phyloP scores from a whole-genome alignment of 2,888 invertebrate genomes.

The Hemistola chrysoprasaria region DNA sequence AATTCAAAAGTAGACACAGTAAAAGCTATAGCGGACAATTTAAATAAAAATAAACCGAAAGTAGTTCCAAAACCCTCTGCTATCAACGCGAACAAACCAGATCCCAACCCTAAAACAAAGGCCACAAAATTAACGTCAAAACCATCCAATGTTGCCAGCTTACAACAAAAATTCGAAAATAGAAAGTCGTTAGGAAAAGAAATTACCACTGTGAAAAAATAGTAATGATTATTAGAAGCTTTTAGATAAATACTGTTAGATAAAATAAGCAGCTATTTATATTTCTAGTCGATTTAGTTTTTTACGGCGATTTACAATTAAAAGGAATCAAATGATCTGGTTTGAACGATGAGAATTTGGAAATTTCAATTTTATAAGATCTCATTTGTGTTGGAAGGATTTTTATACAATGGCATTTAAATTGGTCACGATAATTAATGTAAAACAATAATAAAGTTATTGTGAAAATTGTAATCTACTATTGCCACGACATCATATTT shows the following conservation, averaged over 20 bases:
- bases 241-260: conserved; percentile 20
- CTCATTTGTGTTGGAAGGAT: too few relatives aligned
- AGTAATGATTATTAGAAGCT: conserved; percentile 19
- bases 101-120: conserved; percentile 56
- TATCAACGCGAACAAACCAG: conserved; percentile 51
- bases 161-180: conserved; percentile 91
- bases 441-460: too few relatives aligned
- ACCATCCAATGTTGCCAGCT: conserved; percentile 87
- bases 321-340: conserved; percentile 34
- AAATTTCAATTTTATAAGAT: too few relatives aligned
- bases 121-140: conserved; percentile 78
- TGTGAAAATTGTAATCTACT: too few relatives aligned
- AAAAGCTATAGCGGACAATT: conserved; percentile 71
- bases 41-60: conserved; percentile 76
- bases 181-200: conserved; percentile 74
- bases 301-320: conserved; percentile 28
- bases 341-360: not conserved
- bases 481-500: too few relatives aligned
- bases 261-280: conserved; percentile 31
- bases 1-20: conserved; percentile 67
- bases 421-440: too few relatives aligned
- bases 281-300: conserved; percentile 41
- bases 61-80: conserved; percentile 67
- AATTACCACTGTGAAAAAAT: conserved; percentile 59
- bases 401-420: too few relatives aligned